Conservation (phyloP, 2,888 invertebrate genomes). For the Stenotaenia linearis region DNA sequence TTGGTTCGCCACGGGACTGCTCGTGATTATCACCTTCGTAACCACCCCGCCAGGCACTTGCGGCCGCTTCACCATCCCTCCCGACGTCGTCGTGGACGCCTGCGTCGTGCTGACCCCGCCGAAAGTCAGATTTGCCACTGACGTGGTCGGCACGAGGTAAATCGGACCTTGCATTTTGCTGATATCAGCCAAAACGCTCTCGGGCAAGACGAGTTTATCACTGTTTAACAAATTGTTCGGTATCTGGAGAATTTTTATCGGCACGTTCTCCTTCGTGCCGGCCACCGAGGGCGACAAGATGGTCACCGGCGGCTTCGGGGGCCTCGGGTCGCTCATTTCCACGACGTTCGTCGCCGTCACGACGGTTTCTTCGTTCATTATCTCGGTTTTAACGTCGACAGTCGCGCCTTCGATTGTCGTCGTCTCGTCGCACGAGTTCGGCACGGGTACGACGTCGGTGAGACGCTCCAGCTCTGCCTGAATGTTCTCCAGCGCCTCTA, state of each 20-base stretch:
- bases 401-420: slow-evolving; percentile 5
- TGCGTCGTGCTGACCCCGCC: neutral
- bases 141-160: slow-evolving; percentile 28
- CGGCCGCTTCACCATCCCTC: neutral
- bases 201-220: slow-evolving; percentile 10
- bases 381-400: neutral
- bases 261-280: slow-evolving; percentile 24
- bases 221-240: slow-evolving; percentile 7
- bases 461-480: slow-evolving; percentile 37
- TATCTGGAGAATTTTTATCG: slow-evolving; percentile 4
- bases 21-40: slow-evolving; percentile 47
- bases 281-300: neutral
- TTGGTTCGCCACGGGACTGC: slow-evolving; percentile 45
- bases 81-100: neutral
- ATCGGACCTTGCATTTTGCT: neutral
- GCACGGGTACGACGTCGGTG: neutral
- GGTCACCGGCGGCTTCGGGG: neutral
- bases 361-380: neutral
- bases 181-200: slow-evolving; percentile 1
- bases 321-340: neutral
- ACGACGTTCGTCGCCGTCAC: neutral
- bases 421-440: neutral
- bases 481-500: slow-evolving; percentile 36
- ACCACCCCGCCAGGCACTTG: slow-evolving; percentile 38
- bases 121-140: neutral